Percentiles rank a stretch among this genome's conserved stretches.
Conservation (phyloP, 2,797 vertebrate genomes). For the Trachurus trachurus region DNA sequence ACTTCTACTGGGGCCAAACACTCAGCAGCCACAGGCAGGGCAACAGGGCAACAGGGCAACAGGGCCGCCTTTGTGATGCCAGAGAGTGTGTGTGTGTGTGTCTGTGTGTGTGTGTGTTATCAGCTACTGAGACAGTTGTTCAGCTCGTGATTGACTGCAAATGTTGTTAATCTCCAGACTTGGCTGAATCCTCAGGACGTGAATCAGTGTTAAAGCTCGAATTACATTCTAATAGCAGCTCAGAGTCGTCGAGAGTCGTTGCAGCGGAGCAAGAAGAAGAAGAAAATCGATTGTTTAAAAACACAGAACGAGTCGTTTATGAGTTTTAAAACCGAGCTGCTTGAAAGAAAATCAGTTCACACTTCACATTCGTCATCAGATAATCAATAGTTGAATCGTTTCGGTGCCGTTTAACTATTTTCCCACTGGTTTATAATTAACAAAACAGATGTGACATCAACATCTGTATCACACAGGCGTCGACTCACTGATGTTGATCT, state of each 20-base stretch:
- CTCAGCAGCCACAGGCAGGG: constrained; percentile 72
- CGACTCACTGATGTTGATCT: too few relatives aligned
- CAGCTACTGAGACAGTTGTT: constrained; percentile 63
- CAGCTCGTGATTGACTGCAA: constrained; percentile 65
- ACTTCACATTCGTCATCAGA: too few relatives aligned
- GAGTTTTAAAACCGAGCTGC: too few relatives aligned
- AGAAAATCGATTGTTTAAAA: too few relatives aligned
- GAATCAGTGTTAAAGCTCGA: constrained; percentile 6
- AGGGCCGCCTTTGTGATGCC: constrained; percentile 78
- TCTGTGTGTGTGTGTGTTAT: constrained; percentile 43
- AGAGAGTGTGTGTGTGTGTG: constrained; percentile 49
- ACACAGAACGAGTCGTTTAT: too few relatives aligned
- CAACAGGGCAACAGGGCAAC: constrained; percentile 72
- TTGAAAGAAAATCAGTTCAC: too few relatives aligned
- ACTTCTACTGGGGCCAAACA: constrained; percentile 75
- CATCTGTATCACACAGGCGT: too few relatives aligned
- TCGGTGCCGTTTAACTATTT: too few relatives aligned
- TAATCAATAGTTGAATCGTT: too few relatives aligned
- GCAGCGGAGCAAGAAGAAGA: not conserved
- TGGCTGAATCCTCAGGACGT: constrained; percentile 23
- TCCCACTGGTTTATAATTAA: too few relatives aligned
- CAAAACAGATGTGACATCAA: too few relatives aligned
- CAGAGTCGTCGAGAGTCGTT: not conserved
- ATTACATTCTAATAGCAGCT: constrained; percentile 30
- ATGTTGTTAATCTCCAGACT: constrained; percentile 55